phyloP scores from a whole-genome alignment of 2,113 vertebrate species.

The Mystacornis crossleyi region DNA sequence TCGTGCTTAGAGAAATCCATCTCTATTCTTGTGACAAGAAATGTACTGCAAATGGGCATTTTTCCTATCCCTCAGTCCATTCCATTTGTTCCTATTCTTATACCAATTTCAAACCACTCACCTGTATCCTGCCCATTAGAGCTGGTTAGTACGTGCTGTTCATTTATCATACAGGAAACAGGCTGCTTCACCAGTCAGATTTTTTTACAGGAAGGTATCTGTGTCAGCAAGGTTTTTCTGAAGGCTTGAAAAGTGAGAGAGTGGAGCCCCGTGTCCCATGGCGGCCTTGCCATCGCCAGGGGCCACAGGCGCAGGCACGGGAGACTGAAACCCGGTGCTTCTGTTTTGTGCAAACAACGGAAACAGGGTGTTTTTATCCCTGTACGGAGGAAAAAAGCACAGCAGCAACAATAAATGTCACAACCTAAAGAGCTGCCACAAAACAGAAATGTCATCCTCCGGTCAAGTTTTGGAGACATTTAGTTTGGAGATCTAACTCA shows the following conservation, averaged over 20 bases:
- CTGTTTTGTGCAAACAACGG: not conserved
- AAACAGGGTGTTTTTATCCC: not conserved
- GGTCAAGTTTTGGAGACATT: not conserved
- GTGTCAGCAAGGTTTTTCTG: not conserved
- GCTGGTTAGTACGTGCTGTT: not conserved
- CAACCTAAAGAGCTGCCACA: not conserved
- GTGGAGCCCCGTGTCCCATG: not conserved
- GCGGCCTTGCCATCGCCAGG: not conserved
- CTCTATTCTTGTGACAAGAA: constrained; percentile 24
- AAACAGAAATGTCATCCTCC: not conserved
- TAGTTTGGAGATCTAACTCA: not conserved
- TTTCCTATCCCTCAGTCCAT: not conserved
- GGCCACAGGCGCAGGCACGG: rapidly evolving
- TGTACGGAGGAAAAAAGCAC: not conserved
- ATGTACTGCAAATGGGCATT: not conserved
- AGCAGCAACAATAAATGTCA: constrained; percentile 26
- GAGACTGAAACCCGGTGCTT: not conserved
- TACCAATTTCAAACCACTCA: not conserved
- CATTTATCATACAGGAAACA: not conserved
- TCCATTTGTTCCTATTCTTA: constrained; percentile 45
- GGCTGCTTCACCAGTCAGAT: not conserved
- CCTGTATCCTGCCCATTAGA: constrained; percentile 1
- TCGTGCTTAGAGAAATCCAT: not conserved
- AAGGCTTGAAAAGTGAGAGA: not conserved
- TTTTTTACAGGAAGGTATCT: not conserved